These are phyloP conservation scores for Irena cyanogastra DNA, from an alignment of 2,113 vertebrate genomes.

Conservation along the genomic window DNA sequence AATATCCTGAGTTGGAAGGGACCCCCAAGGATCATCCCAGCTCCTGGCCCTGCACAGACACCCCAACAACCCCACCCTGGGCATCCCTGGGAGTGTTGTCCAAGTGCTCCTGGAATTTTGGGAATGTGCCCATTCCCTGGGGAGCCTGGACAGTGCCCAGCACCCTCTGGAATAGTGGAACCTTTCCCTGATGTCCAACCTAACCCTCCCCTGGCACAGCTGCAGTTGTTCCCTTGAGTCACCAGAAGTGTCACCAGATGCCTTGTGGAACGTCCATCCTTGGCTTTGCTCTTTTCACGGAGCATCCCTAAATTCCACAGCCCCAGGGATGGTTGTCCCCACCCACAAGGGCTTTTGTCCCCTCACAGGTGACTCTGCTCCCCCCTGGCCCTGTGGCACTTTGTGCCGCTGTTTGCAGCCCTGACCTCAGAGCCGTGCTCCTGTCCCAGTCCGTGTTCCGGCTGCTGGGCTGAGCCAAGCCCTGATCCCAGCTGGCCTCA, in stretches of 20 bases:
- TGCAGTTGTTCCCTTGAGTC: rapidly evolving
- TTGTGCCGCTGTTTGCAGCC: rapidly evolving
- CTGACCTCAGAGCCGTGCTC: rapidly evolving
- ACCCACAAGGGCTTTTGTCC: rapidly evolving
- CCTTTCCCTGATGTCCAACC: not conserved
- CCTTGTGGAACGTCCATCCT: not conserved
- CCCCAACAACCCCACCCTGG: not conserved
- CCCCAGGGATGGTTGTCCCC: rapidly evolving
- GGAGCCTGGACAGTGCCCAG: not conserved
- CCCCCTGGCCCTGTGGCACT: no score
- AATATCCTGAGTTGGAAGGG: not conserved
- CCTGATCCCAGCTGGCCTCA: not conserved
- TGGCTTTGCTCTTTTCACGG: not conserved
- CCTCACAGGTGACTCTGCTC: rapidly evolving
- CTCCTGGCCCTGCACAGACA: not conserved
- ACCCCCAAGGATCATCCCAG: not conserved
- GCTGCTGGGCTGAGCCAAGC: not conserved
- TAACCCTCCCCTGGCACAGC: not conserved
- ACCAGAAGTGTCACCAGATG: not conserved
- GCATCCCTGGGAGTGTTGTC: rapidly evolving
- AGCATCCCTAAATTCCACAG: not conserved
- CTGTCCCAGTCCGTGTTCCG: not conserved
- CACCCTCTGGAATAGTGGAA: not conserved
- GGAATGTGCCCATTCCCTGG: not conserved
- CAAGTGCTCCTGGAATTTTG: not conserved